phyloP scores from a whole-genome alignment of 2,113 vertebrate species.

The Oreochromis spilurus region DNA sequence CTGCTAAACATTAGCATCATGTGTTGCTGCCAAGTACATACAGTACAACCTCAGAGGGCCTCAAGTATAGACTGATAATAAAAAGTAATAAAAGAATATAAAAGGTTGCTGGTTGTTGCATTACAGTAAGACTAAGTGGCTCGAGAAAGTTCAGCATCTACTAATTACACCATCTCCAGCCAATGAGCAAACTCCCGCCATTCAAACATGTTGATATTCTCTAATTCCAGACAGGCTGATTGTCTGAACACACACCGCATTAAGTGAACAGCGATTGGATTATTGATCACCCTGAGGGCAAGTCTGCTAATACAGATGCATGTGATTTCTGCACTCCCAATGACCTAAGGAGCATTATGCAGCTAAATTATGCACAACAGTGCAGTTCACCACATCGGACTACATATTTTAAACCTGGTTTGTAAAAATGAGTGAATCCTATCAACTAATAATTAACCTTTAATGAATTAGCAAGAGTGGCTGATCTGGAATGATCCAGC shows the following conservation, averaged over 20 bases:
- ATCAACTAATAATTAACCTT: neutral
- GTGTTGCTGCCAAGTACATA: neutral
- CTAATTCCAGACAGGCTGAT: neutral
- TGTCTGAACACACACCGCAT: neutral
- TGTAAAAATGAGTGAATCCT: neutral
- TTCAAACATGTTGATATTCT: constrained; percentile 23
- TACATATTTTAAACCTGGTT: neutral
- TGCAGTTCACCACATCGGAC: neutral
- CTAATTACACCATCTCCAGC: neutral
- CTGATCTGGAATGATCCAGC: neutral
- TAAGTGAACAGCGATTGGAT: neutral
- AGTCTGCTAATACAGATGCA: constrained; percentile 34
- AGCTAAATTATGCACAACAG: neutral
- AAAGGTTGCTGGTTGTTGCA: neutral
- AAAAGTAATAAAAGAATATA: neutral
- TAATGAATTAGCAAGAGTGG: neutral
- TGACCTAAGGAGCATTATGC: neutral
- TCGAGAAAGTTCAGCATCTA: neutral
- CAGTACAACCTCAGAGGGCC: neutral
- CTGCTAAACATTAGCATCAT: neutral
- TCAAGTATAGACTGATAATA: neutral
- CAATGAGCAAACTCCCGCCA: neutral
- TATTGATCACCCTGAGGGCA: constrained; percentile 31
- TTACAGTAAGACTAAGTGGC: neutral
- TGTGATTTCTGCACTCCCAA: neutral